Evolutionary conservation across 2,113 vertebrate genomes (phyloP).

Genomic region (Megaptera novaeangliae): DNA sequence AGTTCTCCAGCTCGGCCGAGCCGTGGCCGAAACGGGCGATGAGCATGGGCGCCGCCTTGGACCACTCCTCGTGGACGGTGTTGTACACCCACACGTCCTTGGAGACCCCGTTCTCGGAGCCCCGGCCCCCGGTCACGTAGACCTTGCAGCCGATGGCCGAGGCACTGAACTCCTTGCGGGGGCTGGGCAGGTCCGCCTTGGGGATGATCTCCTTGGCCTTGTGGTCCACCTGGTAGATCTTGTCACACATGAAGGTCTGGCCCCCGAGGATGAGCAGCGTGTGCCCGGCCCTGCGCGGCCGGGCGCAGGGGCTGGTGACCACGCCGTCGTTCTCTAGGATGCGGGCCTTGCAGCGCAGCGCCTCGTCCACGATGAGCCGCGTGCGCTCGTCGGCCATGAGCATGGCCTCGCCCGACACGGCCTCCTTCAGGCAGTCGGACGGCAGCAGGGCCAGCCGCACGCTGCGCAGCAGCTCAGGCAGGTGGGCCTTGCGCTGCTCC

Average conservation of each 20-base stretch:
- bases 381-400: constrained; percentile 89
- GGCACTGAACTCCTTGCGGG: constrained; percentile 95
- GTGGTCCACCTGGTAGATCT: constrained; percentile 96
- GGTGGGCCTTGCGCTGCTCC: constrained; percentile 83
- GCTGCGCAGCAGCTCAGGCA: constrained; percentile 88
- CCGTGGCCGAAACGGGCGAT: constrained; percentile 95
- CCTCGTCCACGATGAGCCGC: constrained; percentile 89
- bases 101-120: constrained; percentile 94
- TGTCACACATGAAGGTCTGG: constrained; percentile 98
- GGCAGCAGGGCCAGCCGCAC: constrained; percentile 93
- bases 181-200: constrained; percentile 93
- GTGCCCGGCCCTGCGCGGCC: constrained; percentile 93
- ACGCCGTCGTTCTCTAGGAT: constrained; percentile 92
- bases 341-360: constrained; percentile 90
- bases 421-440: constrained; percentile 89
- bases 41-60: constrained; percentile 95
- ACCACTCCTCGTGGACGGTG: constrained; percentile 93
- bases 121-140: constrained; percentile 92
- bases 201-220: constrained; percentile 96
- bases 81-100: constrained; percentile 98
- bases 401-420: constrained; percentile 89
- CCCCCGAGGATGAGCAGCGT: constrained; percentile 94
- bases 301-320: constrained; percentile 91
- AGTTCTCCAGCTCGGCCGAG: constrained; percentile 92
- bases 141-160: constrained; percentile 96